Conservation (phyloP, 2,888 invertebrate species). For the Ernsta delagoae region DNA sequence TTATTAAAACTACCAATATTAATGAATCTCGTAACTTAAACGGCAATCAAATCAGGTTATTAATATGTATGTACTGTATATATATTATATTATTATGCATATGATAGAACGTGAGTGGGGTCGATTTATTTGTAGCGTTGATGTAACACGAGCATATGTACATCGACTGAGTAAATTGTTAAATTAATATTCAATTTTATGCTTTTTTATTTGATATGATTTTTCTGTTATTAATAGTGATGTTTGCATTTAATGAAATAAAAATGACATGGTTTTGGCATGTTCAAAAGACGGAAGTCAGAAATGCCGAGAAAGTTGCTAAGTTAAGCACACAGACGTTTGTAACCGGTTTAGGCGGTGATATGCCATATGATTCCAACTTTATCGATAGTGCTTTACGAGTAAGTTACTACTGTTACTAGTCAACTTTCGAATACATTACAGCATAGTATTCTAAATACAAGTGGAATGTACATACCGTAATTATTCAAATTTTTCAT, state of each 20-base stretch:
- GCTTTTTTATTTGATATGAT: no score
- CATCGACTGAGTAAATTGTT: no score
- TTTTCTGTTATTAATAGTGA: no score
- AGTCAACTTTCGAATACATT: constrained; percentile 4
- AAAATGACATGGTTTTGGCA: constrained; percentile 3
- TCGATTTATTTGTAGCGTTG: neutral
- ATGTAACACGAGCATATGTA: no score
- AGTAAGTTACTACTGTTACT: constrained; percentile 50
- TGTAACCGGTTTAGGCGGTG: constrained; percentile 63
- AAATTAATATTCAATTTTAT: no score
- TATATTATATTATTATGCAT: neutral
- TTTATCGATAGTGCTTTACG: constrained; percentile 63
- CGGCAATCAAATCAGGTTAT: constrained; percentile 23
- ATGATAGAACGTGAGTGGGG: neutral
- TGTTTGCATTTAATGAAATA: neutral
- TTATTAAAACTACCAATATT: constrained; percentile 16
- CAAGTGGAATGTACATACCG: no score
- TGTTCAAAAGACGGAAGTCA: constrained; percentile 46
- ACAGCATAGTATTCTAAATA: no score
- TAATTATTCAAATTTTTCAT: no score
- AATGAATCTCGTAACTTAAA: constrained; percentile 24
- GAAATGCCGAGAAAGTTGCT: constrained; percentile 68
- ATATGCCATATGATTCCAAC: constrained; percentile 56
- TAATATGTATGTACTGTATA: neutral
- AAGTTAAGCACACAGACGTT: constrained; percentile 55